Conservation (phyloP, 2,113 vertebrate species). For the Sakesphorus luctuosus region DNA sequence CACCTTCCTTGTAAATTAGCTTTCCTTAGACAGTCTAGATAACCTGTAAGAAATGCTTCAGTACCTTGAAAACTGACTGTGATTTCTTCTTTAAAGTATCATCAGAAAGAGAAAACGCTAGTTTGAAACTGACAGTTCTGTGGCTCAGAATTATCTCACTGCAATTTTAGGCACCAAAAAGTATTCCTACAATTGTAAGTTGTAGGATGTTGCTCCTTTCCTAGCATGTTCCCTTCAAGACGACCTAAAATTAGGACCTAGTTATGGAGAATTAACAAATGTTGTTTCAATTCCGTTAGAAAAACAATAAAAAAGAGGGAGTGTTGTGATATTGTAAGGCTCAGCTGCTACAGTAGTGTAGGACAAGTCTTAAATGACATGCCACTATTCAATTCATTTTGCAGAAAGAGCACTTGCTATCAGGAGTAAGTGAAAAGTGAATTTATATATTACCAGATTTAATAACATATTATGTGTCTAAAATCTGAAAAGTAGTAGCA, state of each 20-base stretch:
- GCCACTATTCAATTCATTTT: not conserved
- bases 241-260: not conserved
- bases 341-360: not conserved
- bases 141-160: not conserved
- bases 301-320: not conserved
- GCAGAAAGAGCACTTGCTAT: not conserved
- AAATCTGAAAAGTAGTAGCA: not conserved
- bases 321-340: not conserved
- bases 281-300: not conserved
- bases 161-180: not conserved
- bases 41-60: slow-evolving; percentile 60
- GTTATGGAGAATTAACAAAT: not conserved
- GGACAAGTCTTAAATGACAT: not conserved
- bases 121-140: not conserved
- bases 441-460: not conserved
- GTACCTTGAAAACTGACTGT: slow-evolving; percentile 49
- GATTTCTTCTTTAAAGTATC: slow-evolving; percentile 28
- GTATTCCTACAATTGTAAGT: not conserved
- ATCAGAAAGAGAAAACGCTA: not conserved
- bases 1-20: slow-evolving; percentile 60
- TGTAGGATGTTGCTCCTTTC: not conserved
- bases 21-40: slow-evolving; percentile 30
- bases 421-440: not conserved
- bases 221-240: not conserved
- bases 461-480: not conserved